phyloP scores from a whole-genome alignment of 2,797 vertebrate genomes.

The Tapera naevia region DNA sequence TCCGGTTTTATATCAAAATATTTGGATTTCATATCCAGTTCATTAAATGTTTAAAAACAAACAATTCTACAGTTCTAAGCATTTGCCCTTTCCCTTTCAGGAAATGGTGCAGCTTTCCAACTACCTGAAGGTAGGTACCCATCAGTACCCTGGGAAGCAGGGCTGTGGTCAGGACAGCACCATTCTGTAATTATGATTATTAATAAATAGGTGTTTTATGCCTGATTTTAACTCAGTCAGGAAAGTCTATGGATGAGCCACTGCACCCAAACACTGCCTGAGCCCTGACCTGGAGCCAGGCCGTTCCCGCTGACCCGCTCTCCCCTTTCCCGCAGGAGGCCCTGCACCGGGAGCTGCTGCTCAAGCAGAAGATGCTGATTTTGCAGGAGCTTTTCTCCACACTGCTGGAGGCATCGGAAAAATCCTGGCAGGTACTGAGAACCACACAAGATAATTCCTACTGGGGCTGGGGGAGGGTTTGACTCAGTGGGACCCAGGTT shows the following conservation, averaged over 20 bases:
- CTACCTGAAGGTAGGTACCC: conserved; percentile 77
- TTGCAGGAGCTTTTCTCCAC: conserved; percentile 78
- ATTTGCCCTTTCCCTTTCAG: conserved; percentile 62
- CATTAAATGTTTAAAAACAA: neutral
- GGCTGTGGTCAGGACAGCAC: neutral
- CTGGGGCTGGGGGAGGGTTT: neutral
- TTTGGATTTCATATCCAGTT: neutral
- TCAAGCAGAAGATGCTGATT: conserved; percentile 81
- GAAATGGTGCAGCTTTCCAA: conserved; percentile 81
- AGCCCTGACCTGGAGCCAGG: neutral
- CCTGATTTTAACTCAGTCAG: fast-evolving
- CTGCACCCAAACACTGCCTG: neutral
- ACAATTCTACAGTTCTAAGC: neutral
- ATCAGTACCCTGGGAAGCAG: fast-evolving
- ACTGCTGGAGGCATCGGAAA: conserved; percentile 73
- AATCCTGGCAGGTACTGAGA: conserved; percentile 78
- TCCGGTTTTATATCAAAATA: neutral
- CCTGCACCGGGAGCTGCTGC: conserved; percentile 76
- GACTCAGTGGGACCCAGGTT: fast-evolving
- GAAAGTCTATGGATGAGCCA: neutral
- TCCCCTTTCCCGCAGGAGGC: conserved; percentile 72
- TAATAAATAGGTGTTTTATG: neutral
- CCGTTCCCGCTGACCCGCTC: fast-evolving
- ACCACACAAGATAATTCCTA: neutral
- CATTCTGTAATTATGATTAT: no score